A percentile compares a stretch with the other conserved stretches of the same genome.
Conservation (phyloP, 2,888 invertebrate genomes). For the Sepioteuthis lessoniana region DNA sequence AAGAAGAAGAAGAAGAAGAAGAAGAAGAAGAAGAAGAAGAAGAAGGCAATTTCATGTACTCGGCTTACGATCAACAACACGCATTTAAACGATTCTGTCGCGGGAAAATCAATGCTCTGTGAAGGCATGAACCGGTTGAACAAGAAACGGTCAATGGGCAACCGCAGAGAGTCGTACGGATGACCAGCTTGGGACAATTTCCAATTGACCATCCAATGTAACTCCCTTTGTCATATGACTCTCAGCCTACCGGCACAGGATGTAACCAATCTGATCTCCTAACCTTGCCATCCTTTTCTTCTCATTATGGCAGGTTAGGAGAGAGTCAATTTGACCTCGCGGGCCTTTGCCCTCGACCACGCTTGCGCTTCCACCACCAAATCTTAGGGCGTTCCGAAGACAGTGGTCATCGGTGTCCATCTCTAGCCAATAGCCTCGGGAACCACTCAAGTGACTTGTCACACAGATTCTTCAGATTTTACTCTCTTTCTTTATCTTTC, state of each 20-base stretch:
- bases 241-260: background rate
- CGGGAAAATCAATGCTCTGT: background rate
- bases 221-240: background rate
- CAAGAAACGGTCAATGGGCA: background rate
- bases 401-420: background rate
- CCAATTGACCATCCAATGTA: conserved; percentile 20
- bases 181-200: conserved; percentile 20
- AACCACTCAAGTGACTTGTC: conserved; percentile 10
- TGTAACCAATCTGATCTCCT: background rate
- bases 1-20: background rate
- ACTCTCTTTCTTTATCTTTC: background rate
- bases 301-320: background rate
- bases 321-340: background rate
- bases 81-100: background rate
- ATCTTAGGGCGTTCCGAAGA: background rate
- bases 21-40: background rate
- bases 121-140: background rate
- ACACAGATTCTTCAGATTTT: conserved; percentile 1
- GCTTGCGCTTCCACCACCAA: background rate
- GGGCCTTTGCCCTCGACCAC: background rate
- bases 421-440: background rate
- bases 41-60: background rate
- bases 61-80: background rate
- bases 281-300: background rate
- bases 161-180: background rate